Conservation (phyloP, 2,888 invertebrate species). For the Drepanosiphum platanoidis region DNA sequence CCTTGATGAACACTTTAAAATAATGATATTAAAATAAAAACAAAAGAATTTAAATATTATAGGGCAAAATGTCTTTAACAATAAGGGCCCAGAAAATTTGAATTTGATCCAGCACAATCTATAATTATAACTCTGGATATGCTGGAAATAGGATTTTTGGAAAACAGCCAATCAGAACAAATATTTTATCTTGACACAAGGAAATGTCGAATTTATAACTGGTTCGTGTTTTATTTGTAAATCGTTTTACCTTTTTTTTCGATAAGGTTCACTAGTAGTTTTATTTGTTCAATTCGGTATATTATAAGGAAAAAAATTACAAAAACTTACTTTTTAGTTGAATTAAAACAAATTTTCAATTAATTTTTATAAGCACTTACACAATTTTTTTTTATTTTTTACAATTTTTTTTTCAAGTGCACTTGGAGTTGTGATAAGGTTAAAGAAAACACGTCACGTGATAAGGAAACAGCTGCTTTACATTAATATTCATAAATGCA, state of each 20-base stretch:
- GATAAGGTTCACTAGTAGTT: slow-evolving; percentile 1
- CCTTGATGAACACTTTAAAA: slow-evolving; percentile 46
- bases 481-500: slow-evolving; percentile 16
- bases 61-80: not conserved
- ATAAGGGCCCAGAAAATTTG: slow-evolving; percentile 62
- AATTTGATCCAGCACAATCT: slow-evolving; percentile 64
- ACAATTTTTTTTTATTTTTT: slow-evolving; percentile 53
- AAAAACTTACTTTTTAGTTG: slow-evolving; percentile 41
- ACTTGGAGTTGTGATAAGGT: slow-evolving; percentile 61
- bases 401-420: slow-evolving; percentile 55
- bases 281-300: not conserved
- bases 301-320: not conserved
- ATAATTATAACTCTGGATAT: slow-evolving; percentile 65
- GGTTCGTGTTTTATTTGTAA: slow-evolving; percentile 33
- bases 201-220: slow-evolving; percentile 42
- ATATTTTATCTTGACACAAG: slow-evolving; percentile 55
- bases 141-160: slow-evolving; percentile 64
- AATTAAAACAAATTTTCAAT: slow-evolving; percentile 43
- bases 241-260: slow-evolving; percentile 36
- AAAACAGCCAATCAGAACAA: slow-evolving; percentile 63
- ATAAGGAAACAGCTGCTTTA: slow-evolving; percentile 56
- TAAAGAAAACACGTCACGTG: slow-evolving; percentile 62
- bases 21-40: slow-evolving; percentile 14
- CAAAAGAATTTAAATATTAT: slow-evolving; percentile 12
- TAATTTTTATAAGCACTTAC: slow-evolving; percentile 34